These are phyloP conservation scores for Pangasius sanitwongsei DNA, from an alignment of 2,797 vertebrate genomes.

Conservation along the genomic window DNA sequence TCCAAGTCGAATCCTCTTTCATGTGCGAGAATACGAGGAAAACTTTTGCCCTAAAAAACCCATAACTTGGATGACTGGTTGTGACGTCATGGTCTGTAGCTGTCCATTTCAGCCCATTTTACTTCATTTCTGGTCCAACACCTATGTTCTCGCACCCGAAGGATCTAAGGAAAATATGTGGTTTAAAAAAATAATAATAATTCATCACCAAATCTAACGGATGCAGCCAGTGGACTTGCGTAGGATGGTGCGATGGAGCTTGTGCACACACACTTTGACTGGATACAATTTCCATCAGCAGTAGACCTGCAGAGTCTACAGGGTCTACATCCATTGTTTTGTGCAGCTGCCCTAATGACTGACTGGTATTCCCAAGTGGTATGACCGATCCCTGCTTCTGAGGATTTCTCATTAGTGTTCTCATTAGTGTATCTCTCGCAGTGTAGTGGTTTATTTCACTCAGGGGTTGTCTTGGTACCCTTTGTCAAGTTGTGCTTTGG, in stretches of 20 bases:
- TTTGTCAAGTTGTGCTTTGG: neutral
- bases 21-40: neutral
- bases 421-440: conserved; percentile 15
- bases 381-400: neutral
- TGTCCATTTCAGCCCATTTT: neutral
- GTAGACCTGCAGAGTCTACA: neutral
- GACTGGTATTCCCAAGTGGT: neutral
- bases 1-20: neutral
- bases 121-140: neutral
- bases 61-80: neutral
- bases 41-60: neutral
- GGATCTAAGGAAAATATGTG: neutral
- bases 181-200: neutral
- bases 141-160: neutral
- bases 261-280: neutral
- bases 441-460: conserved; percentile 12
- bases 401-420: conserved; percentile 22
- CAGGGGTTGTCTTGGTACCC: conserved; percentile 15
- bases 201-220: neutral
- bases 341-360: conserved; percentile 2
- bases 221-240: neutral
- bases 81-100: neutral
- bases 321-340: neutral
- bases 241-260: neutral
- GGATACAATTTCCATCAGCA: neutral